A percentile compares a stretch with the other conserved stretches of the same genome.
These are phyloP conservation scores for Tragelaphus strepsiceros DNA, from an alignment of 2,113 vertebrate genomes.

Conservation along the genomic window DNA sequence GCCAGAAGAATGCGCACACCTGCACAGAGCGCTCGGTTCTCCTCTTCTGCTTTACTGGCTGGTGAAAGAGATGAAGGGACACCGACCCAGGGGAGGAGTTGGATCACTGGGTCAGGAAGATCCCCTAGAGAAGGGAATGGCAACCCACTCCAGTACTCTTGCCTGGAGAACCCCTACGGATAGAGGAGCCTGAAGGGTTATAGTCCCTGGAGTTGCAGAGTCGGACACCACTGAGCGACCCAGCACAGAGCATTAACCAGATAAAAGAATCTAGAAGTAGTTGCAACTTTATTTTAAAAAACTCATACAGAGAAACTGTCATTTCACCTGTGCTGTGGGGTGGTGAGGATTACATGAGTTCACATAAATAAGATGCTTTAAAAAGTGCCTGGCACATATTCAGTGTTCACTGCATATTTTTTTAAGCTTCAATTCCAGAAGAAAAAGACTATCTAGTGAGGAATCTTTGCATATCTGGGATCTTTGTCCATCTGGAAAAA, in stretches of 20 bases:
- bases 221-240: neutral
- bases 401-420: neutral
- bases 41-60: neutral
- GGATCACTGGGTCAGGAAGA: neutral
- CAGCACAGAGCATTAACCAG: neutral
- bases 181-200: neutral
- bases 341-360: neutral
- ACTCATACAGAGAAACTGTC: neutral
- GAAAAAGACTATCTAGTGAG: neutral
- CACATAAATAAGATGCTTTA: neutral
- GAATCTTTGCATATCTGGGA: neutral
- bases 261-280: neutral
- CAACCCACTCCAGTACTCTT: neutral
- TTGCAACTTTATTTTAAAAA: neutral
- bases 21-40: accelerated
- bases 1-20: neutral
- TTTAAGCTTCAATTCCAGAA: neutral
- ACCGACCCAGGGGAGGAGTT: accelerated
- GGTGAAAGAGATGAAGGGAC: neutral
- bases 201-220: neutral
- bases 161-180: neutral
- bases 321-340: neutral
- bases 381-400: neutral
- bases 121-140: neutral
- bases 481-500: neutral